phyloP scores from a whole-genome alignment of 2,888 invertebrate genomes.

The Chaetogeoica ovagalla region DNA sequence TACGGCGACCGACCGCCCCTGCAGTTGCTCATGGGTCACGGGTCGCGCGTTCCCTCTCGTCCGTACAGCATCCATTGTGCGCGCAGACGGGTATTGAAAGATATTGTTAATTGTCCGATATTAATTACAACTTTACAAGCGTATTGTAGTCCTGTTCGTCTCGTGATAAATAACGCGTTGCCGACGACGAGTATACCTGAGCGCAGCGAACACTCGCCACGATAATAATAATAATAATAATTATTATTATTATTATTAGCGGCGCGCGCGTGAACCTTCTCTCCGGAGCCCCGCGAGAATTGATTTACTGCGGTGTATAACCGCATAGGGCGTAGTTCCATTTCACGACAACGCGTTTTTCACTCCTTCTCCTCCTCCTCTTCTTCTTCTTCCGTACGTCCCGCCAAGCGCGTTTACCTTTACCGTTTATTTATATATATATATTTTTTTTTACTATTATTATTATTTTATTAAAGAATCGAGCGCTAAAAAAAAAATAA shows the following conservation, averaged over 20 bases:
- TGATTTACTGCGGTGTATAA: constrained; percentile 42
- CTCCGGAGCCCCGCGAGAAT: constrained; percentile 9
- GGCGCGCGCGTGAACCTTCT: background rate
- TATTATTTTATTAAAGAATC: background rate
- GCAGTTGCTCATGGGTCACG: constrained; percentile 29
- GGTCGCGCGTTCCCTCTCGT: background rate
- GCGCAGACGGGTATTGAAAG: background rate
- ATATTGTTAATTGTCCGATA: constrained; percentile 49
- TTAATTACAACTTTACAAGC: constrained; percentile 42
- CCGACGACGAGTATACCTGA: background rate
- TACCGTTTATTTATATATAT: constrained; percentile 13
- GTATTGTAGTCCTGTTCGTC: background rate
- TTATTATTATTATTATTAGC: constrained; percentile 21
- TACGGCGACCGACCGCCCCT: background rate
- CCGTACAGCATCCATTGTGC: too few species aligned
- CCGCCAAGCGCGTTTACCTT: background rate
- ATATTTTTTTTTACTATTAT: background rate
- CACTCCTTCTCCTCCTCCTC: background rate
- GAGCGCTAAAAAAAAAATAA: background rate
- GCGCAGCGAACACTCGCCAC: background rate
- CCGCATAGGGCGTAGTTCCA: constrained; percentile 53
- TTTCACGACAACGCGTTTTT: constrained; percentile 40
- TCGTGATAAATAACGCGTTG: constrained; percentile 19
- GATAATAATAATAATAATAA: constrained; percentile 5
- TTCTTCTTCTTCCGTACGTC: too few species aligned